Conservation (phyloP, 2,113 vertebrate genomes). For the Triplophysa dalaica region DNA sequence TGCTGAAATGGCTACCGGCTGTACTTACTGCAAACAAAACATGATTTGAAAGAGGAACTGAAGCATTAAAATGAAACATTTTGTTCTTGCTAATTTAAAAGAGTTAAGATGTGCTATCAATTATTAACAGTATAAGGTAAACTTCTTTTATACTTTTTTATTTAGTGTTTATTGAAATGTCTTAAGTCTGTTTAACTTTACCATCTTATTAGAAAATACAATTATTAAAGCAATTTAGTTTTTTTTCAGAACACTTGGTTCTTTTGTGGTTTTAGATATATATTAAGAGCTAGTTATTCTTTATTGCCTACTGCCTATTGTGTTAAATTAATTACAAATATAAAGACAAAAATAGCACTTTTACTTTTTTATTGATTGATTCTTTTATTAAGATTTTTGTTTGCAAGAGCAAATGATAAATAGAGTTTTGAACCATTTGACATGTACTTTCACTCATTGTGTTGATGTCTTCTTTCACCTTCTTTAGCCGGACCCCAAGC, state of each 20-base stretch:
- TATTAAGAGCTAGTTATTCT: neutral
- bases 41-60: neutral
- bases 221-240: neutral
- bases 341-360: neutral
- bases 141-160: neutral
- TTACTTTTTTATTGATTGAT: neutral
- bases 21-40: constrained; percentile 47
- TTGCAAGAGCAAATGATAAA: neutral
- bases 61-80: neutral
- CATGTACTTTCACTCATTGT: neutral
- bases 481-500: constrained; percentile 72
- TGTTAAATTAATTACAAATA: neutral
- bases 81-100: neutral
- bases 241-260: too few species aligned
- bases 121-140: neutral
- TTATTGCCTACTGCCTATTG: neutral
- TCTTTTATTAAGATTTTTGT: neutral
- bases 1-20: constrained; percentile 66
- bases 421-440: neutral
- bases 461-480: constrained; percentile 33
- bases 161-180: neutral
- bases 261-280: neutral
- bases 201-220: neutral
- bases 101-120: neutral
- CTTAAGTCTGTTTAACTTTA: neutral